Evolutionary conservation across 2,888 invertebrate species (phyloP), one percentile per base, ranked within the genome.

Genomic region (Spilarctia lutea): DNA sequence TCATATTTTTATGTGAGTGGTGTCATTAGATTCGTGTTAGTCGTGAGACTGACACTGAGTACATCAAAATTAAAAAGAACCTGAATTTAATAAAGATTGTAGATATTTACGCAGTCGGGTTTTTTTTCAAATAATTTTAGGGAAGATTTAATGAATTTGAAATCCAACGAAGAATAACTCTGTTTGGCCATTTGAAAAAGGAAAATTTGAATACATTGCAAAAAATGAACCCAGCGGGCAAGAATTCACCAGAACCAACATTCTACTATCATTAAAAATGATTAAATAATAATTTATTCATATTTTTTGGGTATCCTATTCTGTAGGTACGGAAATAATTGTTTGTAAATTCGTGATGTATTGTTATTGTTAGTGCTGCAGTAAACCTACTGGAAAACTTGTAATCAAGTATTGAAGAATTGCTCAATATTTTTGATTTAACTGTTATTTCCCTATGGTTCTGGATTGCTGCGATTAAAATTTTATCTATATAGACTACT

Each of bases 121-220:
- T n/a, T n/a, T n/a, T n/a, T n/a, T n/a, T n/a, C n/a, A n/a, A n/a
- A n/a, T n/a, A n/a, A n/a, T n/a, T n/a, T n/a, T n/a, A n/a, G n/a
- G n/a, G n/a, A n/a, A n/a, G n/a, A 39, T 11, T 10, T 84, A 11
- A 72, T 16, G 18, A 86, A 83, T 52, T 73, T 73, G 33, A 76
- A 20, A 66, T 79, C 77, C 68, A 74, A 68, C 71, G 30, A 33
- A 8, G 70, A 79, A 20, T 77, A 77, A 76, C 20, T 79, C 77
- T 20, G 42, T 77, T 24, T 80, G 79, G 77, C 84, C 81, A 11
- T 81, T 83, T 11, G 76, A 81, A 72, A 82, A 77, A 48, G 79
- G 76, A 20, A 83, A 79, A 74, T 11, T 52, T 35, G 71, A 74
- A 70, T 3, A 77, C 13, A 68, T 11, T 24, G 42, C 24, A 4